Percentiles rank a stretch among this genome's conserved stretches.
phyloP scores from a whole-genome alignment of 2,113 vertebrate genomes.

The Mormoops blainvillei region DNA sequence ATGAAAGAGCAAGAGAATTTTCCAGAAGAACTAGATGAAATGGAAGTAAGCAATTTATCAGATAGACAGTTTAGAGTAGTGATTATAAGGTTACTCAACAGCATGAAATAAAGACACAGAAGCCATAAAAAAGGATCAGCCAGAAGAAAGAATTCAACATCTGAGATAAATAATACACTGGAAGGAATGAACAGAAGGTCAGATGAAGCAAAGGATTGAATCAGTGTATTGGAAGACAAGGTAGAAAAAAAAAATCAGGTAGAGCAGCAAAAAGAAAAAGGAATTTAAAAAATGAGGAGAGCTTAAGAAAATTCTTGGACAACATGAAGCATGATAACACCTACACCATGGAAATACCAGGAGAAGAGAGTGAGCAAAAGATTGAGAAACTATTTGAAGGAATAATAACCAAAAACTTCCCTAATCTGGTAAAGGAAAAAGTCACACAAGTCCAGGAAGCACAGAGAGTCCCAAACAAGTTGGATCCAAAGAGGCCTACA shows the following conservation, averaged over 20 bases:
- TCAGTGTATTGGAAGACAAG: neutral
- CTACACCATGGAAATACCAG: neutral
- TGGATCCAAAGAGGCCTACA: neutral
- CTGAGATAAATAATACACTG: no score
- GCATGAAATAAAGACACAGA: no score
- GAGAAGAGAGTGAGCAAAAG: neutral
- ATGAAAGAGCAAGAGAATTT: no score
- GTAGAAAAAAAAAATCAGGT: neutral
- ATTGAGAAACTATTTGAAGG: neutral
- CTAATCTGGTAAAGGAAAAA: neutral
- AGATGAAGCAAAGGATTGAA: neutral
- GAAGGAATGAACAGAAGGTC: neutral
- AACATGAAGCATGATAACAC: neutral
- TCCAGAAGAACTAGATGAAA: neutral
- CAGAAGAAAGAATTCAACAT: no score
- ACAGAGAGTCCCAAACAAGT: neutral
- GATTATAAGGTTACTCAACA: no score
- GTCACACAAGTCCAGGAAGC: neutral
- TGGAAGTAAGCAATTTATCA: no score
- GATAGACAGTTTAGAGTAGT: no score
- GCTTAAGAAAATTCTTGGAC: neutral
- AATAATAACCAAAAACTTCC: neutral
- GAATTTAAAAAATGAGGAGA: neutral
- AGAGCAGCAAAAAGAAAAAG: neutral
- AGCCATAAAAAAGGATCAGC: no score